Conservation (phyloP, 2,888 invertebrate genomes). For the Periphyllus acericola region DNA sequence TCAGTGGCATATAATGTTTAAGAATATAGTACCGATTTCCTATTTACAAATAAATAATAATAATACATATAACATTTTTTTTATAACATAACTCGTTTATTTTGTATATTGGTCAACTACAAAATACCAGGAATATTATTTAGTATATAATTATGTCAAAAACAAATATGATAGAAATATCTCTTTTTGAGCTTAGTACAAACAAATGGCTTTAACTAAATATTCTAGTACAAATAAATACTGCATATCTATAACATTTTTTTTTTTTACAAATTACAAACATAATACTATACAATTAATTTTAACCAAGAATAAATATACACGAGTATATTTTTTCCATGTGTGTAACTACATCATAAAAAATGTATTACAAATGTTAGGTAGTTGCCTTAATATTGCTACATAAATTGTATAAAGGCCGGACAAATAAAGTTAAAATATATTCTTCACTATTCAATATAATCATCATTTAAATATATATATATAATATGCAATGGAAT, state of each 20-base stretch:
- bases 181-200: conserved; percentile 50
- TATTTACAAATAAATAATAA: background rate
- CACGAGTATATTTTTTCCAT: background rate
- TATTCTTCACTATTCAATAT: conserved; percentile 23
- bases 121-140: conserved; percentile 17
- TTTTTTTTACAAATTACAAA: conserved; percentile 49
- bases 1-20: too few species aligned
- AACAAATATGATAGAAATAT: conserved; percentile 29
- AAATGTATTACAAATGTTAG: conserved; percentile 3
- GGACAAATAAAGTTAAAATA: conserved; percentile 11
- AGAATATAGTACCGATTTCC: too few species aligned
- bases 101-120: conserved; percentile 40
- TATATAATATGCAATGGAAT: background rate
- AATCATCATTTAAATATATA: background rate
- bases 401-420: conserved; percentile 26
- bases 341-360: conserved; percentile 15
- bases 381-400: conserved; percentile 24
- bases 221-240: conserved; percentile 40
- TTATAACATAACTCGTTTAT: conserved; percentile 31
- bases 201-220: conserved; percentile 38
- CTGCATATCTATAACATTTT: conserved; percentile 26
- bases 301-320: conserved; percentile 42
- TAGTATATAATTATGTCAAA: conserved; percentile 22
- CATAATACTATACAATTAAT: conserved; percentile 51
- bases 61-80: background rate